Evolutionary conservation across 1,140 invertebrate species (phyloP), one percentile per base, ranked within the genome.

Genomic region (Hyles euphorbiae): DNA sequence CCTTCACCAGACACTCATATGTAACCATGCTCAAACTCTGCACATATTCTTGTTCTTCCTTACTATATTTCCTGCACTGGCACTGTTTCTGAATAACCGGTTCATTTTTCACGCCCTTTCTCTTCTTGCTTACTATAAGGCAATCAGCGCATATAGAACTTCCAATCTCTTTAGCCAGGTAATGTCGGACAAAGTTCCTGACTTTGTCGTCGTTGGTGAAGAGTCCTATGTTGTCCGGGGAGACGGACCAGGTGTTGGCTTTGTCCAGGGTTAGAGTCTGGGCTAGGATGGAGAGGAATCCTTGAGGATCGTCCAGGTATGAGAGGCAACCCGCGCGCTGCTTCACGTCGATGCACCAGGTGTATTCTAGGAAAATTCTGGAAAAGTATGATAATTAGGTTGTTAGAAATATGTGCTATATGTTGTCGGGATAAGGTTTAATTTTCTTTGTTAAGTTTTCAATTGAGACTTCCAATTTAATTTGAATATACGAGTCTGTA

Each of bases 311-410:
- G 82, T 96, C 95, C 3, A 93, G 74, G 82, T 98, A 97, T 0
- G 96, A 96, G 2, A 98, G 90, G 83, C 96, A 96, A 3, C 97
- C 97, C 10, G 96, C 96, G 74, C 94, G 93, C 77, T 97, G 96
- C 81, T 98, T 98, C 0, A 98, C 94, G 74, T 94, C 93, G 9
- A 98, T 88, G 34, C 92, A 93, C 49, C 93, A 93, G 43, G 92
- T 93, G 69, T 93, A 91, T 53, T 92, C 84, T 8, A 97, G 76
- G 58, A 96, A 92, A 56, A 91, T 89, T 65, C 92, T 94, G 81
- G 11, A 70, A 79, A 10, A 8, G 45, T 5, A 3, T 7, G n/a
- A 5, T 10, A n/a, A 5, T 48, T 5, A 7, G n/a, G 12, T 48
- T 48, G 36, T 22, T 22, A 22, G 22, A 22, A 22, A 22, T 22